Evolutionary conservation across 2,888 invertebrate genomes (phyloP).

Genomic region (Uloborus plumipes): DNA sequence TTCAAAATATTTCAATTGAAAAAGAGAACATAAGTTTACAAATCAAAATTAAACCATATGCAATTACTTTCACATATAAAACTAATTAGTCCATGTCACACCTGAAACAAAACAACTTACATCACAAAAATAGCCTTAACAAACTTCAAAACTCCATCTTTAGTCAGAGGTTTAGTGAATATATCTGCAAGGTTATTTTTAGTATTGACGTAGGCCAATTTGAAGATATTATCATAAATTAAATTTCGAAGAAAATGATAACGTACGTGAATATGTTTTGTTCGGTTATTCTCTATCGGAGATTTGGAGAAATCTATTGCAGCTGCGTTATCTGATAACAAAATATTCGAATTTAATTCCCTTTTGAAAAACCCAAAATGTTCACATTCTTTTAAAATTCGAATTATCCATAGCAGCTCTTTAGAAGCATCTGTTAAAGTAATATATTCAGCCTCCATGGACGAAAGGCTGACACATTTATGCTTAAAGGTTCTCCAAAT

Average conservation of each 20-base stretch:
- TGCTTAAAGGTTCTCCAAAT: constrained; percentile 13
- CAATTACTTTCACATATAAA: too few relatives aligned
- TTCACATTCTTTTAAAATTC: neutral
- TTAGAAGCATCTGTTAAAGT: constrained; percentile 17
- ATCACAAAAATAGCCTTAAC: too few relatives aligned
- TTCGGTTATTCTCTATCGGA: neutral
- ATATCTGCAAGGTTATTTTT: neutral
- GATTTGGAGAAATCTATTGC: neutral
- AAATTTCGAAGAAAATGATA: neutral
- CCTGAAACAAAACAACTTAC: too few relatives aligned
- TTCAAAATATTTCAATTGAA: too few relatives aligned
- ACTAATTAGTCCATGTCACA: too few relatives aligned
- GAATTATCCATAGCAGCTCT: constrained; percentile 4
- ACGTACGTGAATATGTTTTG: neutral
- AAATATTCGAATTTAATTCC: neutral
- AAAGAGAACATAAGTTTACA: too few relatives aligned
- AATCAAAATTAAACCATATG: too few relatives aligned
- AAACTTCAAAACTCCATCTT: neutral
- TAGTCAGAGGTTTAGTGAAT: constrained; percentile 1
- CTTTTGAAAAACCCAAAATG: neutral
- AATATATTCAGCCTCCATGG: constrained; percentile 29
- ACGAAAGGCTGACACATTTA: constrained; percentile 22
- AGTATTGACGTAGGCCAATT: neutral
- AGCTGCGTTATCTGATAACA: neutral
- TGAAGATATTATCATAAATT: neutral